Evolutionary conservation across 2,113 vertebrate species (phyloP).

Genomic region (Echinops telfairi): DNA sequence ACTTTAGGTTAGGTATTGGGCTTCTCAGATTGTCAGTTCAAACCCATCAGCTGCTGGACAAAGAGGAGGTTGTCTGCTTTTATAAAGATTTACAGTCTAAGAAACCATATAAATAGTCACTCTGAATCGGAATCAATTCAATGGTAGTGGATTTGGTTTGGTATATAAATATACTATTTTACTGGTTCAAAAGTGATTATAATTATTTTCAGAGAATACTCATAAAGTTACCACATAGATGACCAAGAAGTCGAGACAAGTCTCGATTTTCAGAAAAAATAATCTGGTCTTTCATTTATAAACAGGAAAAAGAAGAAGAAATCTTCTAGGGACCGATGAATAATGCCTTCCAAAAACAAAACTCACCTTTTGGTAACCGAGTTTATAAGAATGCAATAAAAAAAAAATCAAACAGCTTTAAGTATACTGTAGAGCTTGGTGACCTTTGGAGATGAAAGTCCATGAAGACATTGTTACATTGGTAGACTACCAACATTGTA

Average conservation of each 20-base stretch:
- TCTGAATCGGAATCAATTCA: too few relatives aligned
- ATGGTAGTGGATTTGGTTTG: too few relatives aligned
- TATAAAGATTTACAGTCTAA: too few relatives aligned
- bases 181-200: constrained; percentile 46
- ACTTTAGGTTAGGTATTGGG: too few relatives aligned
- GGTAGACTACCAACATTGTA: constrained; percentile 43
- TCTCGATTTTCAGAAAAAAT: constrained; percentile 36
- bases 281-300: constrained; percentile 15
- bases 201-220: constrained; percentile 51
- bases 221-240: constrained; percentile 43
- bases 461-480: constrained; percentile 56
- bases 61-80: too few relatives aligned
- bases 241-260: not conserved
- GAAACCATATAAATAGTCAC: too few relatives aligned
- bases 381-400: constrained; percentile 19
- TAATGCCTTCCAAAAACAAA: constrained; percentile 71
- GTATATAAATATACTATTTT: not conserved
- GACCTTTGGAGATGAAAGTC: constrained; percentile 59
- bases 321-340: not conserved
- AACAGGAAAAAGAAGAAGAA: constrained; percentile 29
- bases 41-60: too few relatives aligned
- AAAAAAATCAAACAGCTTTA: constrained; percentile 52
- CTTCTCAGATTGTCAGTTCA: too few relatives aligned
- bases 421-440: constrained; percentile 42
- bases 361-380: constrained; percentile 54